Conservation (phyloP, 2,888 invertebrate genomes). For the Torymus texanus region DNA sequence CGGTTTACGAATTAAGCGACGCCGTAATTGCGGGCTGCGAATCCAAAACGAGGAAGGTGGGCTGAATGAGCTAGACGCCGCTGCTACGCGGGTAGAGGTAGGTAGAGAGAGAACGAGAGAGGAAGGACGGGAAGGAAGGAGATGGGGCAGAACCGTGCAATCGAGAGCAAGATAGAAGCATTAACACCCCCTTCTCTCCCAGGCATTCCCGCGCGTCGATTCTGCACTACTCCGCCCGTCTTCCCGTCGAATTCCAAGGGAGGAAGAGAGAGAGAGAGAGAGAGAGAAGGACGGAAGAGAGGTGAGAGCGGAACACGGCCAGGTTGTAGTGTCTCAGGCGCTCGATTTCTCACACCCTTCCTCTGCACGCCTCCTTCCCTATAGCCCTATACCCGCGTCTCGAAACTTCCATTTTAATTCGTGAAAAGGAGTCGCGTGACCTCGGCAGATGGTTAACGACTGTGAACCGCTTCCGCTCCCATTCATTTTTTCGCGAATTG, state of each 20-base stretch:
- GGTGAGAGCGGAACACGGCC: background rate
- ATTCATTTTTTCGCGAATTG: constrained; percentile 42
- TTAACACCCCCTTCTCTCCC: constrained; percentile 37
- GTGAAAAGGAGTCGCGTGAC: constrained; percentile 34
- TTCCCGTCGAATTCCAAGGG: constrained; percentile 42
- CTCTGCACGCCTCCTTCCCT: background rate
- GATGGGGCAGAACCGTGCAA: constrained; percentile 29
- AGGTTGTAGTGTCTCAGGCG: constrained; percentile 22
- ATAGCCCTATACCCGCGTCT: background rate
- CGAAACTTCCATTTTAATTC: constrained; percentile 50
- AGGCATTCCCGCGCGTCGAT: constrained; percentile 50
- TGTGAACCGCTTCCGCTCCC: constrained; percentile 33
- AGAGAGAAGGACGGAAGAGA: background rate
- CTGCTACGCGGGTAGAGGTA: background rate
- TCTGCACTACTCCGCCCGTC: constrained; percentile 30
- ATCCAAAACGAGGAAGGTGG: constrained; percentile 60
- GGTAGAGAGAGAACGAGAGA: constrained; percentile 20
- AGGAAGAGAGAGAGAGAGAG: constrained; percentile 5
- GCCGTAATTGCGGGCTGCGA: constrained; percentile 62
- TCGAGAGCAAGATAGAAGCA: constrained; percentile 38
- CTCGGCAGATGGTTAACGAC: constrained; percentile 13
- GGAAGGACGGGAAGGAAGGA: constrained; percentile 47
- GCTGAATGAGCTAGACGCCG: constrained; percentile 17
- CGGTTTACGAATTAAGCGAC: constrained; percentile 65
- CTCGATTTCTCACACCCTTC: constrained; percentile 47